Percentiles rank a stretch among this genome's conserved stretches.
These are phyloP conservation scores for Eurypyga helias DNA, from an alignment of 2,113 vertebrate species.

Conservation along the genomic window DNA sequence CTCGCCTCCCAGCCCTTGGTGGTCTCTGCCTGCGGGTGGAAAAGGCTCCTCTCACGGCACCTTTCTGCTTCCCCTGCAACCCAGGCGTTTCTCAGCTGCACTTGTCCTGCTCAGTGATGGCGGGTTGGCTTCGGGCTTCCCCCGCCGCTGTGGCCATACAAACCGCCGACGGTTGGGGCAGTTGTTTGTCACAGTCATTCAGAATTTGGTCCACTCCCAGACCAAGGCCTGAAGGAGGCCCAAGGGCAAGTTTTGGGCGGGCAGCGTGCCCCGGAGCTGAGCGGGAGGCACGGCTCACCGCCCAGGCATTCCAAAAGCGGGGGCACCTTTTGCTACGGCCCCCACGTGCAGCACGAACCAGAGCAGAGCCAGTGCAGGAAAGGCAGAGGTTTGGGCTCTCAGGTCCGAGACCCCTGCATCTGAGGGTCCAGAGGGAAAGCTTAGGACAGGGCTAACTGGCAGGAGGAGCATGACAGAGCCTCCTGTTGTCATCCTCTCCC, in stretches of 20 bases:
- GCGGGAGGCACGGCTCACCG: background rate
- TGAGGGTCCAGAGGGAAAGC: background rate
- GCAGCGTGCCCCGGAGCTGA: background rate
- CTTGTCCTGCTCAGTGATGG: constrained; percentile 27
- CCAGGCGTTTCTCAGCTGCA: constrained; percentile 50
- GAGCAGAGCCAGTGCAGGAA: background rate
- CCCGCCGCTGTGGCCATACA: constrained; percentile 4
- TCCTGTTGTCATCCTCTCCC: background rate
- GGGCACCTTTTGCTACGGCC: background rate
- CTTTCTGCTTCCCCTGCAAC: constrained; percentile 49
- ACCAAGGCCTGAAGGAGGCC: background rate
- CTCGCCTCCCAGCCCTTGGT: background rate
- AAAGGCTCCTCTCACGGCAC: constrained; percentile 51
- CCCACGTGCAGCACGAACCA: background rate
- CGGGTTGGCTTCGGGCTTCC: constrained; percentile 24
- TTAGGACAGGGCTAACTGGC: background rate
- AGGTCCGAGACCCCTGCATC: background rate
- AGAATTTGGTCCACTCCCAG: background rate
- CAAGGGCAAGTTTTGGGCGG: background rate
- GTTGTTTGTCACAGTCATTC: background rate
- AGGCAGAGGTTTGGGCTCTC: background rate
- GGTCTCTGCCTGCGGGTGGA: background rate
- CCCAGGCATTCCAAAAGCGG: background rate
- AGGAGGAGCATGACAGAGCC: background rate
- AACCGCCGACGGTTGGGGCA: constrained; percentile 5